These are phyloP conservation scores for Anabas testudineus DNA, from an alignment of 2,797 vertebrate species.

Conservation along the genomic window DNA sequence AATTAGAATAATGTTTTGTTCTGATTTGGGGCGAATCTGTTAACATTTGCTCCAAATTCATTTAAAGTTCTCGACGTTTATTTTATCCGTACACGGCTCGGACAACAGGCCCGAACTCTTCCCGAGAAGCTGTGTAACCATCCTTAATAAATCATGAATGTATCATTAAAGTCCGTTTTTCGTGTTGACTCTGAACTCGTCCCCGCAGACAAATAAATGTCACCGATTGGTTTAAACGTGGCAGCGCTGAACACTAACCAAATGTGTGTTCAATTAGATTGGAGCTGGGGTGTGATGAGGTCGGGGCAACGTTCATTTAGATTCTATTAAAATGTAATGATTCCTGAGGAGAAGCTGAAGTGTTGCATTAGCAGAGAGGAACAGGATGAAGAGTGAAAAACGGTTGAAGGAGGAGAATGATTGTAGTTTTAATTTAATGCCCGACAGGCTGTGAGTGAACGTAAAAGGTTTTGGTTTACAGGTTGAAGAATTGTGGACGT, in stretches of 20 bases:
- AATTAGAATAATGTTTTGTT: too few relatives aligned
- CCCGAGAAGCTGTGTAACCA: neutral
- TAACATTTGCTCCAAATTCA: too few relatives aligned
- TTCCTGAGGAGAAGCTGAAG: constrained; percentile 13
- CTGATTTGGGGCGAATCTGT: too few relatives aligned
- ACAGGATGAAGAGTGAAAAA: neutral
- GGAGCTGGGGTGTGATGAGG: constrained; percentile 15
- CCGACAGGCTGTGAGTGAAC: neutral
- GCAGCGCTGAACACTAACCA: constrained; percentile 8
- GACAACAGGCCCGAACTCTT: too few relatives aligned
- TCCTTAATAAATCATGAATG: constrained; percentile 16
- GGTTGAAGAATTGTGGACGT: too few relatives aligned
- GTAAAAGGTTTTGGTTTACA: too few relatives aligned
- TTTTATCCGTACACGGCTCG: too few relatives aligned
- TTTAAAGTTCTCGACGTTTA: too few relatives aligned
- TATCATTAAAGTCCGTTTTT: constrained; percentile 3
- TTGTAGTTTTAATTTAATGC: too few relatives aligned
- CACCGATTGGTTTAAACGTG: constrained; percentile 18
- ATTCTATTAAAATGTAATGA: constrained; percentile 49
- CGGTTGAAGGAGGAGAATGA: neutral
- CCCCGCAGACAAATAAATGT: constrained; percentile 23
- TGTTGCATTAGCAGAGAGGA: neutral
- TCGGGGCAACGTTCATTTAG: constrained; percentile 13
- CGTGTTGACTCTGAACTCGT: constrained; percentile 19
- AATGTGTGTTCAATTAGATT: constrained; percentile 28